Conservation (phyloP, 1,140 invertebrate species). For the Dendrolimus punctatus region DNA sequence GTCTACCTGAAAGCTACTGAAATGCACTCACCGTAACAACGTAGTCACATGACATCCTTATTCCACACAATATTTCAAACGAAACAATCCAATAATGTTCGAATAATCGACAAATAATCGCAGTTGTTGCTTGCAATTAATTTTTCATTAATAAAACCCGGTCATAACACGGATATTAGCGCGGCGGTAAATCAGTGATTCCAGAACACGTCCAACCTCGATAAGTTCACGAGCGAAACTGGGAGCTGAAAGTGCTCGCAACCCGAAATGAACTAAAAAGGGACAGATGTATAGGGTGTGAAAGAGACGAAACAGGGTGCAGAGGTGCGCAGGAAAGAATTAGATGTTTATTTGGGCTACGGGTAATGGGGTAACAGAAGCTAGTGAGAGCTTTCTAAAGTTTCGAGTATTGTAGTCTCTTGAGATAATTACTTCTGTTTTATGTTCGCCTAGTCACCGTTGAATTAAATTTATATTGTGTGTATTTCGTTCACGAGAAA, state of each 20-base stretch:
- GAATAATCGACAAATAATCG: conserved; percentile 31
- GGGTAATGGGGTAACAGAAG: conserved; percentile 63
- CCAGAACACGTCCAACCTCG: conserved; percentile 27
- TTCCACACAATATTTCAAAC: conserved; percentile 29
- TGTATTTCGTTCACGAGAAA: too few species aligned
- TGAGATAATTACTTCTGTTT: conserved; percentile 8
- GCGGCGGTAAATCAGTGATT: conserved; percentile 13
- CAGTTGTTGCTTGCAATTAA: conserved; percentile 45
- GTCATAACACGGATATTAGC: conserved; percentile 34
- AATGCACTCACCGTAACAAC: conserved; percentile 42
- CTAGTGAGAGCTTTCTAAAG: conserved; percentile 31
- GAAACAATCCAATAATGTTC: conserved; percentile 33
- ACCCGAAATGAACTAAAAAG: conserved; percentile 36
- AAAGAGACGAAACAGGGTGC: conserved; percentile 39
- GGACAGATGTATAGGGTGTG: conserved; percentile 23
- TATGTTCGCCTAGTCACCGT: conserved; percentile 4
- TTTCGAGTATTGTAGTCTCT: conserved; percentile 11
- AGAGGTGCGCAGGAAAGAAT: conserved; percentile 69
- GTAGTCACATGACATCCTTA: conserved; percentile 27
- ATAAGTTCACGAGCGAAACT: conserved; percentile 53
- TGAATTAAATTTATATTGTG: too few species aligned
- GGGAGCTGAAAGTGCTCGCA: conserved; percentile 45
- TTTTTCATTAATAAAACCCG: conserved; percentile 51
- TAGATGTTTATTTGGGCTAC: conserved; percentile 67
- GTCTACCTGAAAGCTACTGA: conserved; percentile 38